Evolutionary conservation across 1,140 invertebrate species (phyloP), one percentile per base, ranked within the genome.

Genomic region (Drosophila elegans): DNA sequence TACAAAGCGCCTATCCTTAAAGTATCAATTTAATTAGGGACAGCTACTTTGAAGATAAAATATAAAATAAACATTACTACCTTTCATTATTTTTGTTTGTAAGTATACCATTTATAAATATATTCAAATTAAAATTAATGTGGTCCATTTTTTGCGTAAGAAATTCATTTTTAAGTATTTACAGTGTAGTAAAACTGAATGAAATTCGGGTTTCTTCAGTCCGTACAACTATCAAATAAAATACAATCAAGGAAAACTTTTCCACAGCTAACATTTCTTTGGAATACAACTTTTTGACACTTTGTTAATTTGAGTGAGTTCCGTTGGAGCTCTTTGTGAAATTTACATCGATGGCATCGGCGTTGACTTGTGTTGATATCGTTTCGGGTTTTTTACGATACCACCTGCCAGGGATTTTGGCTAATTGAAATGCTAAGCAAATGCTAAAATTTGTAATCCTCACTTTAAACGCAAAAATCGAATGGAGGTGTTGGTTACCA

Each of bases 271-370:
- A 45, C 46, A 52, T 53, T 68, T 66, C 38, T 60, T 38, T 10
- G 21, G 46, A 9, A 53, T 29, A 42, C 38, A 68, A 68, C 64
- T 68, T 68, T 68, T 44, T 68, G 64, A 68, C 64, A 68, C 64
- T 68, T 68, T 68, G 64, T 60, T 68, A 68, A 68, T 68, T 68
- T 68, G 60, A 60, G 32, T 68, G 60, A 52, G 64, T 68, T 68
- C 38, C 45, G 38, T 66, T 66, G 66, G 38, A 45, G 64, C 38
- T 68, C 64, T 59, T 51, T 68, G 60, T 53, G 46, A 52, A 66
- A 68, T 68, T 66, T 53, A 66, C 64, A 68, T 52, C 39, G 64
- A 61, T 46, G 61, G 52, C 64, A 66, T 45, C 25, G 16, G 16
- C 16, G 45, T 68, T 66, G 46, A 52, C 64, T 68, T 66, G 61